phyloP scores from a whole-genome alignment of 1,140 invertebrate species.

The Teleogryllus occipitalis region DNA sequence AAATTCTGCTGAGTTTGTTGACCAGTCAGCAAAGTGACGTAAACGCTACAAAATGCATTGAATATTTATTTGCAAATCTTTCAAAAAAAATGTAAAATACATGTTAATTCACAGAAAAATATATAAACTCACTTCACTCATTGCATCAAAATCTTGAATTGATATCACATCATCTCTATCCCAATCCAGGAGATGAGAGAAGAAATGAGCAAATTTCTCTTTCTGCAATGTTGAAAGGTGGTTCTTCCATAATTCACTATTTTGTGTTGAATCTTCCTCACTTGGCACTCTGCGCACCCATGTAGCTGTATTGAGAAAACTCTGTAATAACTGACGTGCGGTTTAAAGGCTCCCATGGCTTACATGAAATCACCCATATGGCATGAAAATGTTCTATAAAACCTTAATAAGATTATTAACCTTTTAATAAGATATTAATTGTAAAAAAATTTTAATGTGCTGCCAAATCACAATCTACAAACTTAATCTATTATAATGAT shows the following conservation, averaged over 20 bases:
- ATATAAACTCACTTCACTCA: conserved; percentile 50
- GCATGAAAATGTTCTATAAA: too few species aligned
- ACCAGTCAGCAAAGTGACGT: conserved; percentile 64
- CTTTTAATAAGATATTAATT: too few species aligned
- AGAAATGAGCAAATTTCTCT: conserved; percentile 60
- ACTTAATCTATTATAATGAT: too few species aligned
- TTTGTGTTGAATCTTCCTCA: conserved; percentile 45
- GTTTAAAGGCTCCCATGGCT: too few species aligned
- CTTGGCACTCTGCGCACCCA: conserved; percentile 56
- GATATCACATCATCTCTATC: conserved; percentile 59
- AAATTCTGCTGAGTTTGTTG: conserved; percentile 56
- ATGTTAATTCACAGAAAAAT: not conserved
- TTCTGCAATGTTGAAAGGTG: conserved; percentile 50
- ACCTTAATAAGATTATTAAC: too few species aligned
- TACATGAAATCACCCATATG: too few species aligned
- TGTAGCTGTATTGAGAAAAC: conserved; percentile 41
- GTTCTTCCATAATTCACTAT: conserved; percentile 35
- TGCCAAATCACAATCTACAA: too few species aligned
- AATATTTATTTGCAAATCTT: not conserved
- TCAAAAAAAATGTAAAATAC: not conserved
- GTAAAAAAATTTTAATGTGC: too few species aligned
- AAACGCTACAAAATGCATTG: conserved; percentile 43
- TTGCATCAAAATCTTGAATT: conserved; percentile 56
- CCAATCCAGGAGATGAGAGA: conserved; percentile 56
- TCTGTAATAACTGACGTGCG: conserved; percentile 17